A percentile compares a stretch with the other conserved stretches of the same genome.
Evolutionary conservation across 2,113 vertebrate genomes (phyloP).

Genomic region (Desmodus rotundus): DNA sequence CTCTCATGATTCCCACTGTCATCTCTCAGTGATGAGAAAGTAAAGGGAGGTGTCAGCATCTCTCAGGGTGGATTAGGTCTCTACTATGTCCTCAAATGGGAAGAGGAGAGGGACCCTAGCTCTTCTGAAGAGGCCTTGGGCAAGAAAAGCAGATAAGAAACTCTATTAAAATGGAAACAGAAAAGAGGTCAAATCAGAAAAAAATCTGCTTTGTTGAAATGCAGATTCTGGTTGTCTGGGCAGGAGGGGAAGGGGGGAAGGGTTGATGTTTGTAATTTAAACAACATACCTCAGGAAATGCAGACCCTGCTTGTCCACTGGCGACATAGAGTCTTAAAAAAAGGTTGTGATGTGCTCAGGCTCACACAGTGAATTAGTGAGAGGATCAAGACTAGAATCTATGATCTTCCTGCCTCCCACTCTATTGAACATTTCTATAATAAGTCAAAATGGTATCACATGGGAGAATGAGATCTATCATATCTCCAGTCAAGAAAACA

Average conservation of each 20-base stretch:
- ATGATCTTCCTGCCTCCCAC: neutral
- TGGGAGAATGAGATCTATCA: neutral
- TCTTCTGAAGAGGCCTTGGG: neutral
- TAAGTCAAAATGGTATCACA: neutral
- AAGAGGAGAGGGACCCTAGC: neutral
- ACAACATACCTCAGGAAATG: neutral
- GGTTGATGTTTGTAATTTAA: neutral
- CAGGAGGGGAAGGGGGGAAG: no score
- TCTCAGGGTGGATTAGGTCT: neutral
- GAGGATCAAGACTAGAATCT: neutral
- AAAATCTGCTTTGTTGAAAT: neutral
- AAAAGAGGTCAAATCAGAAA: neutral
- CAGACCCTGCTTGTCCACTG: neutral
- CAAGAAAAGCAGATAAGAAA: neutral
- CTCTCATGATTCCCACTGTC: neutral
- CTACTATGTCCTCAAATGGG: neutral
- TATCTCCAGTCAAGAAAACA: neutral
- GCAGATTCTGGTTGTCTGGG: neutral
- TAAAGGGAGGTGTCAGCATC: neutral
- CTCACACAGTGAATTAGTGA: neutral
- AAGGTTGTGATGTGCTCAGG: neutral
- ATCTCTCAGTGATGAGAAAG: neutral
- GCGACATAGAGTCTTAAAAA: neutral
- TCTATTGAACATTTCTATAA: neutral
- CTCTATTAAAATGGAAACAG: neutral